Base-by-base conservation (phyloP, 2,113 vertebrate species). In the Galemys pyrenaicus region DNA sequence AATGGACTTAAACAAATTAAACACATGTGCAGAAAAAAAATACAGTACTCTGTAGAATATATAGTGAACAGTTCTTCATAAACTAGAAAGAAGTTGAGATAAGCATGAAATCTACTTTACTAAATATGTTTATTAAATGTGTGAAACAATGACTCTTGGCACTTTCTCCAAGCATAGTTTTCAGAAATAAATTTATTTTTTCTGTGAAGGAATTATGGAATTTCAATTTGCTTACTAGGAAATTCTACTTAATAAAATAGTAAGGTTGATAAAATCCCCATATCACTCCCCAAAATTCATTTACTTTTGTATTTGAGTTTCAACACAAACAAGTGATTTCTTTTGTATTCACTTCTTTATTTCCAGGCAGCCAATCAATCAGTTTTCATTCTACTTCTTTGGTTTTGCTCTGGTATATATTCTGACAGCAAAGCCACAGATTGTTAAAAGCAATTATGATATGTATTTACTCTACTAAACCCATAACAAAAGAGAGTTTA, bases 211-310 rank as follows among this genome's bases (percentile, higher is more conserved):
- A 58, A 95, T 28, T 73, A n/a, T 91, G 22, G 24, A 16, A 46
- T 19, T 96, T 67, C 3, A 35, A 24, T 96, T 95, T 96, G 87
- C 74, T 54, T 87, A 92, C 35, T 92, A 92, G 19, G 16, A 96
- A 97, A 92, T n/a, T 77, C 68, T 46, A 49, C 37, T 87, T 95
- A 77, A 62, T 9, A 92, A 96, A 79, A 96, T 73, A 78, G 58
- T 10, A 92, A 96, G 80, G 96, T 71, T 95, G 8, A 37, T 35
- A 44, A 93, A 94, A 89, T 15, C 16, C 88, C 12, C 70, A n/a
- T 20, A 84, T 68, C 1, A 1, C 44, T 73, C 65, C 19, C 37
- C 80, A 30, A 24, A 92, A 65, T 82, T 96, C 0, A 71, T 95
- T 91, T 96, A 39, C 35, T 74, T 84, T 93, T 62, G 92, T 32